phyloP scores from a whole-genome alignment of 2,113 vertebrate species.

The Etia nguti region DNA sequence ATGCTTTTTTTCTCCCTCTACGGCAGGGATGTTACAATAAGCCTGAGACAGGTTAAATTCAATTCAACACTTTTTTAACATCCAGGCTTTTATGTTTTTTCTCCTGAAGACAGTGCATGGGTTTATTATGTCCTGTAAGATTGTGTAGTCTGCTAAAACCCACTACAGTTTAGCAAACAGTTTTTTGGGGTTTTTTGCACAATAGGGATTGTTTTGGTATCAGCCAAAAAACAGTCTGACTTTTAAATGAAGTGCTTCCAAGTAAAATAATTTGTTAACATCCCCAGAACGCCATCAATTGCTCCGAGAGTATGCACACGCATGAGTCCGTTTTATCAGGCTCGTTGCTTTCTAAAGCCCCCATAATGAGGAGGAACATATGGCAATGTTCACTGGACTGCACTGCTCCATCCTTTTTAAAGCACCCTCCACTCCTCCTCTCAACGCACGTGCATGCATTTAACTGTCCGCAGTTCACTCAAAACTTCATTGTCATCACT shows the following conservation, averaged over 20 bases:
- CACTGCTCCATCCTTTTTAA: background rate
- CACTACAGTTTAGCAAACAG: background rate
- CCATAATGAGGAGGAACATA: slow-evolving; percentile 15
- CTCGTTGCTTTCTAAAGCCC: slow-evolving; percentile 1
- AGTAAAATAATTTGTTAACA: slow-evolving; percentile 2
- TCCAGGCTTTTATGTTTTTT: background rate
- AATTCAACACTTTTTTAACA: background rate
- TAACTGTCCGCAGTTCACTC: background rate
- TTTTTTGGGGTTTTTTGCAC: fast-evolving
- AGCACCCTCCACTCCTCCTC: background rate
- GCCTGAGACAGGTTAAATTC: background rate
- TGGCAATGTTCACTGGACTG: background rate
- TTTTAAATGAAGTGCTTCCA: slow-evolving; percentile 3
- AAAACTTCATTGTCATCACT: background rate
- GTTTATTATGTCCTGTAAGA: background rate
- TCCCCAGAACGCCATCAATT: background rate
- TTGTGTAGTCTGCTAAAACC: background rate
- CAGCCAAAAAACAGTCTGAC: background rate
- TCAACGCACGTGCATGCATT: background rate
- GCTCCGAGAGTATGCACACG: background rate
- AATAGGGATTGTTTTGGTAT: background rate
- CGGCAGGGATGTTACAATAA: background rate
- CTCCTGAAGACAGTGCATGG: background rate
- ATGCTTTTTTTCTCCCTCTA: background rate
- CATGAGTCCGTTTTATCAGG: background rate